These are phyloP conservation scores for Paramormyrops hopkinsi DNA, from an alignment of 2,797 vertebrate species.

Conservation along the genomic window DNA sequence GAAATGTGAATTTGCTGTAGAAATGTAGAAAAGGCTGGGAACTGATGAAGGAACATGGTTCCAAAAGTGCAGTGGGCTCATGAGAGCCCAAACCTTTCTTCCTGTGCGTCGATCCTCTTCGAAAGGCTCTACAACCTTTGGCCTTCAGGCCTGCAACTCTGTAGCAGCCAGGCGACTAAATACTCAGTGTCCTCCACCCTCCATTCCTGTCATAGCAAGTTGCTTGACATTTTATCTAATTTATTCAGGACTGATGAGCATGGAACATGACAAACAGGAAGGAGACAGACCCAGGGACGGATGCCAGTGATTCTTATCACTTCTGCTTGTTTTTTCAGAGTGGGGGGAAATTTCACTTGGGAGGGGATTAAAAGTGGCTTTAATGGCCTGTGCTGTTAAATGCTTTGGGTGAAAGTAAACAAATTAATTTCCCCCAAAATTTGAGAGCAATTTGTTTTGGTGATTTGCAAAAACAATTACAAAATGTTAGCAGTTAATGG, in stretches of 20 bases:
- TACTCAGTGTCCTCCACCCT: constrained; percentile 39
- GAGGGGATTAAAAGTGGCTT: constrained; percentile 16
- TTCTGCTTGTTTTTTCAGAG: constrained; percentile 24
- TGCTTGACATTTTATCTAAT: constrained; percentile 48
- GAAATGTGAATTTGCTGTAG: neutral
- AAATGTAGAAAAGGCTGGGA: neutral
- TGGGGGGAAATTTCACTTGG: neutral
- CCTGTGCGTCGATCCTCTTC: neutral
- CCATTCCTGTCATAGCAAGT: constrained; percentile 13
- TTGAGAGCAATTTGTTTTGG: neutral
- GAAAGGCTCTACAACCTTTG: constrained; percentile 5
- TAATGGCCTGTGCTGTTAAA: constrained; percentile 20
- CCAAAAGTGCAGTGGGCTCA: neutral
- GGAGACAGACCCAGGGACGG: constrained; percentile 29
- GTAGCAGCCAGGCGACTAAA: constrained; percentile 27
- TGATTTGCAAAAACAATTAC: neutral
- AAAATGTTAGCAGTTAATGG: neutral
- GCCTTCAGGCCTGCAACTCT: constrained; percentile 15
- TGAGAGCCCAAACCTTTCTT: neutral
- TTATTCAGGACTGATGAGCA: constrained; percentile 40
- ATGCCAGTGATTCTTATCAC: constrained; percentile 34
- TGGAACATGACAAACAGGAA: constrained; percentile 14
- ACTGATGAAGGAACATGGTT: neutral
- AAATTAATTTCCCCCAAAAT: neutral
- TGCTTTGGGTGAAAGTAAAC: constrained; percentile 24